Percentiles rank a stretch among this genome's conserved stretches.
These are phyloP conservation scores for Leucophora obtusa DNA, from an alignment of 2,888 invertebrate species.

Conservation along the genomic window DNA sequence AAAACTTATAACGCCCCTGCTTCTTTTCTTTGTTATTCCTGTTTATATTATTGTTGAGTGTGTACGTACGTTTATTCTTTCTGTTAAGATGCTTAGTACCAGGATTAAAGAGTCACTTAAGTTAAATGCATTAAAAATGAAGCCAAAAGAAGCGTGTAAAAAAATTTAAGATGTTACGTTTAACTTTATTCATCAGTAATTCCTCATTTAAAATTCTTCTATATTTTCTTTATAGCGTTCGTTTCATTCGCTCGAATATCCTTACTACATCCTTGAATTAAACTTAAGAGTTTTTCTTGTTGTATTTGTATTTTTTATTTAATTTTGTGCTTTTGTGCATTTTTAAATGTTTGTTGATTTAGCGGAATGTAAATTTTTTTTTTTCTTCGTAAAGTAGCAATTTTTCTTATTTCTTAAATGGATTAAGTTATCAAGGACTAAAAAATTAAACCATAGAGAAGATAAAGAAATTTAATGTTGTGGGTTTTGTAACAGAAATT, in stretches of 20 bases:
- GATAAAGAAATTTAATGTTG: conserved; percentile 34
- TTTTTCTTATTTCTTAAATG: conserved; percentile 51
- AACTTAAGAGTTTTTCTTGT: conserved; percentile 62
- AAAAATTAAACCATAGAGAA: conserved; percentile 5
- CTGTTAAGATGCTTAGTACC: conserved; percentile 73
- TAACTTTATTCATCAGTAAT: conserved; percentile 51
- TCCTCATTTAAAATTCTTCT: conserved; percentile 61
- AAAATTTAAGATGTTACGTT: conserved; percentile 56
- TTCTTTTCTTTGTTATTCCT: background rate
- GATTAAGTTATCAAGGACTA: conserved; percentile 60
- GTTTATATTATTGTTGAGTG: background rate
- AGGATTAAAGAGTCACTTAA: conserved; percentile 78
- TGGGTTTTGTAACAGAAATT: conserved; percentile 30
- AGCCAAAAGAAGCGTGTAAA: conserved; percentile 73
- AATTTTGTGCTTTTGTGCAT: conserved; percentile 74
- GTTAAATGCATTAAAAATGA: conserved; percentile 77
- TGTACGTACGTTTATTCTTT: conserved; percentile 12
- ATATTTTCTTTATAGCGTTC: background rate
- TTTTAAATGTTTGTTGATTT: conserved; percentile 66
- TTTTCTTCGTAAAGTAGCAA: conserved; percentile 19
- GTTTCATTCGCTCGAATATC: conserved; percentile 30
- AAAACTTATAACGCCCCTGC: conserved; percentile 21
- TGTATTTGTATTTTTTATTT: conserved; percentile 72
- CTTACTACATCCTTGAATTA: conserved; percentile 10
- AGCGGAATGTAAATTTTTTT: conserved; percentile 60